Conservation (phyloP, 35 echinoderm and acorn worm genomes). For the Lytechinus pictus region DNA sequence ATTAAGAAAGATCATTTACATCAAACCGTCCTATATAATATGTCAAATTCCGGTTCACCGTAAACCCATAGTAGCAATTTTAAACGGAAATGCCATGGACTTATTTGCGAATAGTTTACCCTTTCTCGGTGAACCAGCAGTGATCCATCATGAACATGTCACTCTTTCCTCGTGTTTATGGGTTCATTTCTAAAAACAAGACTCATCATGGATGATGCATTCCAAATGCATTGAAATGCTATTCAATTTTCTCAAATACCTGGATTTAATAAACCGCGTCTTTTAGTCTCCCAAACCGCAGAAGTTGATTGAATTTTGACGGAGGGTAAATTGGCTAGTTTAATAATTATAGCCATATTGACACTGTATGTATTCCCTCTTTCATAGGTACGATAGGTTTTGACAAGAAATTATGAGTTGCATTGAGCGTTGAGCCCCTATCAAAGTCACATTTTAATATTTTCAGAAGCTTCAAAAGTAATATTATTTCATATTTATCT, state of each 20-base stretch:
- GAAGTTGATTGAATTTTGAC: neutral
- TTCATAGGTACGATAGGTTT: neutral
- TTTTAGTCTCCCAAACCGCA: neutral
- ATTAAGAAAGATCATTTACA: too few species aligned
- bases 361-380: neutral
- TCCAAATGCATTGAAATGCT: neutral
- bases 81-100: neutral
- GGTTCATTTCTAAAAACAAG: neutral
- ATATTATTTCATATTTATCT: neutral
- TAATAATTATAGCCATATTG: neutral
- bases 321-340: neutral
- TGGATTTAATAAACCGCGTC: neutral
- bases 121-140: neutral
- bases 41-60: too few species aligned
- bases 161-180: neutral
- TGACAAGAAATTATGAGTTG: neutral
- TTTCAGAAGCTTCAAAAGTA: neutral
- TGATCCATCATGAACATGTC: neutral
- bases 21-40: too few species aligned
- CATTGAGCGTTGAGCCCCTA: neutral
- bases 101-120: neutral
- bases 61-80: neutral
- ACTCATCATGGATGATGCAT: neutral
- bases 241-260: neutral
- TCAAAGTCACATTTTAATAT: neutral